A percentile compares a stretch with the other conserved stretches of the same genome.
These are phyloP conservation scores for Drosophila funebris DNA, from an alignment of 1,140 invertebrate species.

Conservation along the genomic window DNA sequence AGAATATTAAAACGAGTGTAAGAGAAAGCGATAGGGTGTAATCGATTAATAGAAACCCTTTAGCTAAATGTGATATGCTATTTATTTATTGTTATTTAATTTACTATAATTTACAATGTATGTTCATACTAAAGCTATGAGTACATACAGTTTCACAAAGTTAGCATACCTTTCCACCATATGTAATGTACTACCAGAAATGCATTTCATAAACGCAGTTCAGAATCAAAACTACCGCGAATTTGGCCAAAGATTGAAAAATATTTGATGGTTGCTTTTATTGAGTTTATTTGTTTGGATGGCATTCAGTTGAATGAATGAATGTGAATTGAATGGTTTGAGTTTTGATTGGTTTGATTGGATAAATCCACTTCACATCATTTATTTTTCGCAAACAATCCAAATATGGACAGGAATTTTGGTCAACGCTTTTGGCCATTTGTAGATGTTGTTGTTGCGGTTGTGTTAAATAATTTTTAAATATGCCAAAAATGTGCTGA, in stretches of 20 bases:
- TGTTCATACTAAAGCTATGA: too few relatives aligned
- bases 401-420: conserved; percentile 1
- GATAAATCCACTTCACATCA: conserved; percentile 23
- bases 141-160: too few relatives aligned
- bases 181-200: too few relatives aligned
- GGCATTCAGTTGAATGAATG: not conserved
- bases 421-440: not conserved
- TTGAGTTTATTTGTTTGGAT: not conserved
- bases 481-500: conserved; percentile 19
- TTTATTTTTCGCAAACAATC: conserved; percentile 29
- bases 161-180: not conserved
- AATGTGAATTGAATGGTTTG: conserved; percentile 2
- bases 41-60: too few relatives aligned
- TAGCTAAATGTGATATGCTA: too few relatives aligned
- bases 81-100: too few relatives aligned
- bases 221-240: not conserved
- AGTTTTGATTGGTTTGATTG: conserved; percentile 7
- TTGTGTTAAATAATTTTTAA: conserved; percentile 47
- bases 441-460: not conserved
- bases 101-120: too few relatives aligned
- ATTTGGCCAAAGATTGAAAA: not conserved
- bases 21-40: too few relatives aligned
- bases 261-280: conserved; percentile 12
- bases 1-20: too few relatives aligned
- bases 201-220: not conserved